Conservation (phyloP, 2,113 vertebrate species). For the Capreolus pygargus region DNA sequence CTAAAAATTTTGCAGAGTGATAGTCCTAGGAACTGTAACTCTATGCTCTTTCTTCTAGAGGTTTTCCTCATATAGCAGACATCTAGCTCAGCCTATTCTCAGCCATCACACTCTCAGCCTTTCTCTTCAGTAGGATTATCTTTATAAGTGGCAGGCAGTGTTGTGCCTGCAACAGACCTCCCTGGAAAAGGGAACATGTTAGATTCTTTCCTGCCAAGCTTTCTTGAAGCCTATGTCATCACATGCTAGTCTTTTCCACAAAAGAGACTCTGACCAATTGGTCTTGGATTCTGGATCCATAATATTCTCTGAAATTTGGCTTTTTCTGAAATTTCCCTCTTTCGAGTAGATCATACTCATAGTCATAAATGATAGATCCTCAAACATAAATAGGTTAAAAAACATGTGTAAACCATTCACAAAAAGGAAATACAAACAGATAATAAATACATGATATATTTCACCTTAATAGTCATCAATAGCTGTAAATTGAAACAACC, state of each 20-base stretch:
- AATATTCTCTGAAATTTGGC: neutral
- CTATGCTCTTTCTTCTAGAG: neutral
- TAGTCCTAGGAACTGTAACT: neutral
- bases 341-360: neutral
- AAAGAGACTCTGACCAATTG: neutral
- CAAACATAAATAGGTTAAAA: neutral
- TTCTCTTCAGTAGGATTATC: neutral
- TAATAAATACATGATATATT: neutral
- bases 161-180: neutral
- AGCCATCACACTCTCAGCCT: neutral
- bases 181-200: neutral
- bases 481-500: neutral
- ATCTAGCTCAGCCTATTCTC: neutral
- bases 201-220: neutral
- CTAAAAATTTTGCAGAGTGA: neutral
- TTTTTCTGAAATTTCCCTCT: slow-evolving; percentile 42
- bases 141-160: neutral
- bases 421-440: neutral
- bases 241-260: neutral
- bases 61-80: neutral
- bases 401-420: neutral
- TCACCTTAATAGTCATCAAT: neutral
- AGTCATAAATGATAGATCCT: neutral
- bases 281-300: neutral
- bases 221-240: neutral